A percentile compares a stretch with the other conserved stretches of the same genome.
Evolutionary conservation across 2,797 vertebrate species (phyloP).

Genomic region (Hemitrygon akajei): DNA sequence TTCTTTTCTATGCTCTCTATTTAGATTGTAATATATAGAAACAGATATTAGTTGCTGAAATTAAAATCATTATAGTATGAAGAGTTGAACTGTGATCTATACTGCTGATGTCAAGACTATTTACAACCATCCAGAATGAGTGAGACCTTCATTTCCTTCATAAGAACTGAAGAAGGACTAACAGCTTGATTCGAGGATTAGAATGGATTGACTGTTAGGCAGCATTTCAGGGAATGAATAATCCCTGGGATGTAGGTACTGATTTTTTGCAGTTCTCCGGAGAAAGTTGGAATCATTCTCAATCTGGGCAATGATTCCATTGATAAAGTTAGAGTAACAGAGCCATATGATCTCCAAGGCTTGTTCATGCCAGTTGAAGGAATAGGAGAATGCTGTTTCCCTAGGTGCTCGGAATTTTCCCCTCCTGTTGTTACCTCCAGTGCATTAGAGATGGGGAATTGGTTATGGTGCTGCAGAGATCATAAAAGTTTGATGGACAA

Average conservation of each 20-base stretch:
- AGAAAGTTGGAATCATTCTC: neutral
- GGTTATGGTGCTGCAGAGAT: neutral
- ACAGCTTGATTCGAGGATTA: neutral
- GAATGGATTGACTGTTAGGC: neutral
- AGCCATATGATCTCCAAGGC: neutral
- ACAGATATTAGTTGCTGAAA: neutral
- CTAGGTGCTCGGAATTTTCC: neutral
- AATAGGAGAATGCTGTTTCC: neutral
- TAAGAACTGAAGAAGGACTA: neutral
- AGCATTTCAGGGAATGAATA: neutral
- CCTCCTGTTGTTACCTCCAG: neutral
- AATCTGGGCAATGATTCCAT: neutral
- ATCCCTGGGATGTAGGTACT: neutral
- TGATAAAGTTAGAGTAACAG: neutral
- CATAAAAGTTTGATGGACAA: neutral
- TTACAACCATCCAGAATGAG: neutral
- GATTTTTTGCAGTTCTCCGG: neutral
- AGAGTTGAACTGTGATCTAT: neutral
- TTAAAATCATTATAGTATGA: neutral
- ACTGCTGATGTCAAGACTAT: neutral
- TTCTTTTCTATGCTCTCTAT: neutral
- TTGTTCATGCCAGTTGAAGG: neutral
- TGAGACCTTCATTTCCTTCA: neutral
- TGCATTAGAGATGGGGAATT: neutral
- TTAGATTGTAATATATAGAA: neutral